Base-by-base conservation (phyloP, 30 jellyfish, hydroid and myxozoan species). In the Aurelia coerulea region DNA sequence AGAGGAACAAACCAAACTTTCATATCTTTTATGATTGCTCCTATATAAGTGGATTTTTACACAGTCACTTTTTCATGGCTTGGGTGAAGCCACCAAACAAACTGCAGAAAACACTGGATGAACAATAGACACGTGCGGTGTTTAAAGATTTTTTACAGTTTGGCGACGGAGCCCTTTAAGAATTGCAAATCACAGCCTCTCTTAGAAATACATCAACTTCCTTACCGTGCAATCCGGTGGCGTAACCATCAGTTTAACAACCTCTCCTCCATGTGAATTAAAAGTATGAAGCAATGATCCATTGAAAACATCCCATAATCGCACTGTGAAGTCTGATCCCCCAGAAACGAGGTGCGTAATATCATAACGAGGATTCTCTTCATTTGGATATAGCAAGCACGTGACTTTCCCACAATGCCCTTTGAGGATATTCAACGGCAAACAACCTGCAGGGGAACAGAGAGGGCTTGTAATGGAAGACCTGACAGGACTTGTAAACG, bases 241-340 rank as follows among this genome's bases (percentile, higher is more conserved):
- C 17, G 99, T 95, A 49, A 95, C 99, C 68, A 95, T 35, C 41
- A 95, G 89, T 62, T 86, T 81, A 37, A 87, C 72, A 32, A 95
- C 93, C 72, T 95, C 97, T 4, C 99, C 99, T n/a, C 98, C 99
- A 74, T 96, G 99, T 69, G 97, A 77, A 52, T 83, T 75, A 74
- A 96, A 96, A 12, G 96, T 68, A 62, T 88, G 97, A 32, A 96
- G 76, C 73, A 90, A 80, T 3, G 97, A 75, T 16, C 97, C 90
- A 54, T 66, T 73, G 52, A 80, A 78, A 10, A 91, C 86, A 79
- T 96, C 98, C 99, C 99, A 96, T 3, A 90, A 79, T 2, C 99
- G 91, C 13, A 96, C 98, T 12, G 98, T 91, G 89, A 96, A 96
- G 81, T 96, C 99, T 29, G 99, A 90, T 8, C 98, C 97, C 63